A percentile compares a stretch with the other conserved stretches of the same genome.
phyloP scores from a whole-genome alignment of 1,140 invertebrate species.

The Melipona quadrifasciata region DNA sequence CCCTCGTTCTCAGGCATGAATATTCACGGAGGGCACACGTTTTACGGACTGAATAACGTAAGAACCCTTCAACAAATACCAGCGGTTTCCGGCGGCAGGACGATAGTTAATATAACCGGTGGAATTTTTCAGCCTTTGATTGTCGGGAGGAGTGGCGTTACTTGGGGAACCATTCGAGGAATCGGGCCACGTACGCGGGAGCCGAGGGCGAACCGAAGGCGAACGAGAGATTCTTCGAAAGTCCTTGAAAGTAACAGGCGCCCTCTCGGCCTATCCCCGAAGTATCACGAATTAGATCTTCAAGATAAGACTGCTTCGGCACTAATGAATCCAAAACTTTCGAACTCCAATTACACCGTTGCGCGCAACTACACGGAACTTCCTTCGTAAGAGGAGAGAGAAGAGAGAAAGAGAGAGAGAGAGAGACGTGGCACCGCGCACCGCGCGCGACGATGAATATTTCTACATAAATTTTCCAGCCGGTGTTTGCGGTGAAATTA shows the following conservation, averaged over 20 bases:
- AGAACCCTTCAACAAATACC: neutral
- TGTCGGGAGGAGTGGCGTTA: neutral
- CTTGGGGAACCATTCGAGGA: conserved; percentile 6
- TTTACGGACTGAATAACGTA: neutral
- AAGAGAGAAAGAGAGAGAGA: neutral
- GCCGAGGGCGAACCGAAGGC: conserved; percentile 18
- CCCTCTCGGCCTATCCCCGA: conserved; percentile 60
- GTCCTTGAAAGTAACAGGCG: conserved; percentile 70
- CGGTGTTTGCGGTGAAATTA: conserved; percentile 40
- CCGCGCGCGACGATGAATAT: conserved; percentile 55
- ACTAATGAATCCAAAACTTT: conserved; percentile 76
- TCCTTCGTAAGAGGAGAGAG: conserved; percentile 23
- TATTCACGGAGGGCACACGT: conserved; percentile 2
- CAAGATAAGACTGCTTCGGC: conserved; percentile 70
- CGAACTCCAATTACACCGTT: conserved; percentile 71
- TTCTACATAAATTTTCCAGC: conserved; percentile 49
- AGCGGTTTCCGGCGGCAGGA: no score
- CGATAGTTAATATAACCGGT: neutral
- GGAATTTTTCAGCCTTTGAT: conserved; percentile 13
- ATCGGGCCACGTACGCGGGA: conserved; percentile 21
- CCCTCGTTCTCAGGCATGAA: neutral
- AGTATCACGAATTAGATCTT: conserved; percentile 72
- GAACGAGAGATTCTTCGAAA: conserved; percentile 69
- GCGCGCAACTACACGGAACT: conserved; percentile 61
- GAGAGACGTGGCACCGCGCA: neutral